phyloP scores from a whole-genome alignment of 2,797 vertebrate genomes.

The Telmatherina bonti region DNA sequence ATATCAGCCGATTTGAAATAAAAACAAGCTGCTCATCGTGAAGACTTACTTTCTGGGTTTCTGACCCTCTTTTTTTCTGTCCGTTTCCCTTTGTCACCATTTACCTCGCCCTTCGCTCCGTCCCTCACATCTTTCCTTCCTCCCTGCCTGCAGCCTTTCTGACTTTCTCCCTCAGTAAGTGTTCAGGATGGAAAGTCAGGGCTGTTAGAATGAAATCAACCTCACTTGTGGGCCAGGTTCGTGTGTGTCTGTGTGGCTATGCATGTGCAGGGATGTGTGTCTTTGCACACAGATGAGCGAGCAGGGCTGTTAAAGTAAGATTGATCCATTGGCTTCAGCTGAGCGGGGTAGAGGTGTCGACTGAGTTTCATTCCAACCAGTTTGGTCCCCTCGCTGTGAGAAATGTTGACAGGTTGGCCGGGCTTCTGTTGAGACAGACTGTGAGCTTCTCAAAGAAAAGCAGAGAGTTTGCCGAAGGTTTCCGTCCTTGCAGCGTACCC shows the following conservation, averaged over 20 bases:
- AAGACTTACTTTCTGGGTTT: neutral
- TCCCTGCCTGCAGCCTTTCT: slow-evolving; percentile 32
- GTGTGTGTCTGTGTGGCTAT: slow-evolving; percentile 1
- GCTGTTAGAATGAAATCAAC: slow-evolving; percentile 57
- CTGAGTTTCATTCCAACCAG: slow-evolving; percentile 46
- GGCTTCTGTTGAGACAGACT: slow-evolving; percentile 27
- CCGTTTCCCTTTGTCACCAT: neutral
- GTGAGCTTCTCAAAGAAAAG: slow-evolving; percentile 14
- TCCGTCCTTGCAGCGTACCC: slow-evolving; percentile 43
- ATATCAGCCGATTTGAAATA: neutral
- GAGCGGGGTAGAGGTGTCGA: slow-evolving; percentile 53
- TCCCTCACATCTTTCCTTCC: slow-evolving; percentile 12
- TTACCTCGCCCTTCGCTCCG: slow-evolving; percentile 21
- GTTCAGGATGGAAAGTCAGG: slow-evolving; percentile 64
- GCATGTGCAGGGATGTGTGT: slow-evolving; percentile 11
- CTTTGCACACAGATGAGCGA: slow-evolving; percentile 9
- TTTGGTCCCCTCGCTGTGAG: slow-evolving; percentile 33
- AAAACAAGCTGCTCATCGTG: neutral
- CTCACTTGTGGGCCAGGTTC: slow-evolving; percentile 28
- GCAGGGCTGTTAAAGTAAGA: slow-evolving; percentile 70
- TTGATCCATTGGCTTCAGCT: slow-evolving; percentile 72
- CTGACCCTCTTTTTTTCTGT: neutral
- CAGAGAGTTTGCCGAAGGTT: slow-evolving; percentile 21
- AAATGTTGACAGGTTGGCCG: slow-evolving; percentile 38
- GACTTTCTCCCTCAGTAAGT: slow-evolving; percentile 42